Conservation (phyloP, 23 tunicate genomes). For the Diplosoma virens region DNA sequence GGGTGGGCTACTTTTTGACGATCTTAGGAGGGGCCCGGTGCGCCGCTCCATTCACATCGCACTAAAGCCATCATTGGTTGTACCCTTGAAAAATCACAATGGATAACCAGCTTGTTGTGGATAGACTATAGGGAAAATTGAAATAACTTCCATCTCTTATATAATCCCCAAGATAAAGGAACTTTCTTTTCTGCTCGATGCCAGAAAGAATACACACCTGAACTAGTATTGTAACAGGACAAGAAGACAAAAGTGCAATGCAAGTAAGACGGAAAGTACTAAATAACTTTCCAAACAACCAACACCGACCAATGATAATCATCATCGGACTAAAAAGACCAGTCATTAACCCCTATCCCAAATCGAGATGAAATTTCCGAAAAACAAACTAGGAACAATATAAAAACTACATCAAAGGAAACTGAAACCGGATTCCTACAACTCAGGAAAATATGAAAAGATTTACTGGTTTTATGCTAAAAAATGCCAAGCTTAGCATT, state of each 20-base stretch:
- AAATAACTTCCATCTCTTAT: background rate
- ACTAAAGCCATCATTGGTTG: too few relatives aligned
- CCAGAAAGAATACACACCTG: constrained; percentile 23
- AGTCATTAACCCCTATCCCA: background rate
- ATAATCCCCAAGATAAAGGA: constrained; percentile 7
- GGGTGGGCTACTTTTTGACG: too few relatives aligned
- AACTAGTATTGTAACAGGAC: background rate
- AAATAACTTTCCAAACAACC: constrained; percentile 8
- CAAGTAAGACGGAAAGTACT: background rate
- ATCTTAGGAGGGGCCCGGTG: too few relatives aligned
- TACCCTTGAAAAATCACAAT: too few relatives aligned
- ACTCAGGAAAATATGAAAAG: constrained; percentile 5
- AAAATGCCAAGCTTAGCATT: background rate
- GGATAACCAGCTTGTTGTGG: too few relatives aligned
- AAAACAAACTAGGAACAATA: constrained; percentile 18
- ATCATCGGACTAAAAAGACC: background rate
- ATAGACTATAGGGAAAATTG: constrained; percentile 17
- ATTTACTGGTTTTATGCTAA: background rate
- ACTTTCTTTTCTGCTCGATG: constrained; percentile 25
- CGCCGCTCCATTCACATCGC: too few relatives aligned
- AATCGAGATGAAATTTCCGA: constrained; percentile 17
- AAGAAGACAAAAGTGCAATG: background rate
- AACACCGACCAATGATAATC: constrained; percentile 17
- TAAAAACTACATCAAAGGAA: background rate
- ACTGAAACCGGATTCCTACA: background rate